phyloP scores from a whole-genome alignment of 1,140 invertebrate species.

The Solenopsis invicta region DNA sequence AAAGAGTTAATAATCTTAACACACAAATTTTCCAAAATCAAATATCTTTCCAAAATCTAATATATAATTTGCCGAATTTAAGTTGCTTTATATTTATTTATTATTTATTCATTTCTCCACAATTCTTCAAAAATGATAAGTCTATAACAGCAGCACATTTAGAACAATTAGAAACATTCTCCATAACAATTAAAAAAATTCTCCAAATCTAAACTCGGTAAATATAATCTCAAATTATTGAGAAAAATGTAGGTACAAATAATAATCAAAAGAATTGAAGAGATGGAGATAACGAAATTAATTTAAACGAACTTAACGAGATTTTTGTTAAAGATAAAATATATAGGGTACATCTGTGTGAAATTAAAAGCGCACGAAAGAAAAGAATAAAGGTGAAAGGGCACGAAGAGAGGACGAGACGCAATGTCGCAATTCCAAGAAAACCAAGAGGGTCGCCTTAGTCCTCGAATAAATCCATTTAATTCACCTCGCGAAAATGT shows the following conservation, averaged over 20 bases:
- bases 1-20: no score
- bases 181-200: not conserved
- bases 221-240: slow-evolving; percentile 5
- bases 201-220: not conserved
- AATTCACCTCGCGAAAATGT: slow-evolving; percentile 44
- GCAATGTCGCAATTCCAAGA: slow-evolving; percentile 56
- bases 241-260: not conserved
- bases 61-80: not conserved
- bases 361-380: not conserved
- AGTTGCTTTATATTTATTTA: not conserved
- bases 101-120: not conserved
- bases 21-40: no score
- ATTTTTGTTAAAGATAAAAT: slow-evolving; percentile 10
- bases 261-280: not conserved
- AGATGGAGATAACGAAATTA: not conserved
- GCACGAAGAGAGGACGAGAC: slow-evolving; percentile 36
- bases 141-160: not conserved
- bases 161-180: not conserved
- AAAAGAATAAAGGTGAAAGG: slow-evolving; percentile 34
- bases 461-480: slow-evolving; percentile 37
- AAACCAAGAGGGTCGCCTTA: slow-evolving; percentile 62
- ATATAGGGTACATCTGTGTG: not conserved
- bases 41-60: no score
- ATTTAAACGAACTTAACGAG: not conserved
- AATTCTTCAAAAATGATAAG: slow-evolving; percentile 1